A percentile compares a stretch with the other conserved stretches of the same genome.
Conservation (phyloP, 2,797 vertebrate species). For the Psittacula derbiana region DNA sequence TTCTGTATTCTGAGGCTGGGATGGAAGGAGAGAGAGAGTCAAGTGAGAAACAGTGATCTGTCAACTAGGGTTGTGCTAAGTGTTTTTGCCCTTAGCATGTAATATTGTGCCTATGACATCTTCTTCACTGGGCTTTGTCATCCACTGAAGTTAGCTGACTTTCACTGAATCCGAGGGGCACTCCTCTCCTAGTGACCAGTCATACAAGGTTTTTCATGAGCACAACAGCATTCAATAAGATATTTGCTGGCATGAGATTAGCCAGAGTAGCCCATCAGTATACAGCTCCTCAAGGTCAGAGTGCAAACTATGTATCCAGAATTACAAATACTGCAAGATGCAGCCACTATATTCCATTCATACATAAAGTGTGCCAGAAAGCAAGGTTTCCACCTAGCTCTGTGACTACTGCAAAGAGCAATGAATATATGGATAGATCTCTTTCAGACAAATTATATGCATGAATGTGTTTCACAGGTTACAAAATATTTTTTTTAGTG, state of each 20-base stretch:
- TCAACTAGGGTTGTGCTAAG: not conserved
- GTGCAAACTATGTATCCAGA: not conserved
- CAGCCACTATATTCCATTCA: not conserved
- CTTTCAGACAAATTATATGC: not conserved
- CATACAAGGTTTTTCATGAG: not conserved
- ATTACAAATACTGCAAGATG: not conserved
- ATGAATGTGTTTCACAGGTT: not conserved
- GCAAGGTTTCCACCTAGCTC: not conserved
- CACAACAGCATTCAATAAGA: not conserved
- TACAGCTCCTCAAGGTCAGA: not conserved
- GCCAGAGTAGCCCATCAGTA: not conserved
- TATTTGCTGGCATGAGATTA: not conserved
- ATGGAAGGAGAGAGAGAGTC: not conserved
- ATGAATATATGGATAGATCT: not conserved
- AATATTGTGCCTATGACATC: not conserved
- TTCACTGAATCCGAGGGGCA: not conserved
- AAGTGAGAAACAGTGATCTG: not conserved
- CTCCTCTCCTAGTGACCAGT: not conserved
- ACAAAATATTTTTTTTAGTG: not conserved
- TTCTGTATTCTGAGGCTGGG: not conserved
- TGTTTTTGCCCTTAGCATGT: not conserved
- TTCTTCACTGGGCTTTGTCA: not conserved
- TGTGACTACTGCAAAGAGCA: not conserved
- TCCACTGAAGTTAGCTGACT: not conserved
- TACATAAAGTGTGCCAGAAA: not conserved